phyloP scores from a whole-genome alignment of 1,140 invertebrate genomes.

The Drosophila parvula region DNA sequence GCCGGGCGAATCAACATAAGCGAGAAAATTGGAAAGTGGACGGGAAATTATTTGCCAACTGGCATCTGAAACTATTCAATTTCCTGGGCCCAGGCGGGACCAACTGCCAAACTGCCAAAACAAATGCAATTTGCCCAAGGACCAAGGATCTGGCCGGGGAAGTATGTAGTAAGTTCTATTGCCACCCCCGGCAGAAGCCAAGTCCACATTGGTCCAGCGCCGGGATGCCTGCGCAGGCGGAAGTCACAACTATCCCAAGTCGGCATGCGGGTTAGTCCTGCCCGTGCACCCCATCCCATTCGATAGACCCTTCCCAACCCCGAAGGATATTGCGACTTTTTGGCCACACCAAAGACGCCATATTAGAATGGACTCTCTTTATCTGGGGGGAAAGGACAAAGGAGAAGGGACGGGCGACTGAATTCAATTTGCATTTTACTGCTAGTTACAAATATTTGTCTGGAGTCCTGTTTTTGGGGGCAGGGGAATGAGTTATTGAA shows the following conservation, averaged over 20 bases:
- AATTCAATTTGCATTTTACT: conserved; percentile 79
- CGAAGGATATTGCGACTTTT: conserved; percentile 53
- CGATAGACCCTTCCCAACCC: conserved; percentile 27
- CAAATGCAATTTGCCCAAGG: conserved; percentile 62
- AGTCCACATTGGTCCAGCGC: conserved; percentile 54
- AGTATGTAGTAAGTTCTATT: conserved; percentile 62
- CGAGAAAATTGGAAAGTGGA: conserved; percentile 74
- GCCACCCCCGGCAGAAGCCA: conserved; percentile 56
- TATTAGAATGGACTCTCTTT: conserved; percentile 54
- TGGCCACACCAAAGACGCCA: conserved; percentile 77
- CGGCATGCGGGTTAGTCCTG: conserved; percentile 41
- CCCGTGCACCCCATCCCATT: neutral
- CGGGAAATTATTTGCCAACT: conserved; percentile 69
- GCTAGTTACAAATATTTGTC: conserved; percentile 76
- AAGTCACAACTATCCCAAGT: conserved; percentile 82
- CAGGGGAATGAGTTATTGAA: conserved; percentile 64
- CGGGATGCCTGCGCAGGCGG: conserved; percentile 58
- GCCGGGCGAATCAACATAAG: conserved; percentile 65
- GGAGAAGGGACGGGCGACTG: conserved; percentile 25
- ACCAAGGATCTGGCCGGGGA: neutral
- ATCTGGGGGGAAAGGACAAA: neutral
- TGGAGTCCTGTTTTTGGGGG: conserved; percentile 24
- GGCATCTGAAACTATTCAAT: conserved; percentile 80
- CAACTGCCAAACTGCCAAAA: conserved; percentile 35
- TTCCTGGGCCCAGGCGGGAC: conserved; percentile 48